Percentiles rank a stretch among this genome's conserved stretches.
Conservation (phyloP, 1,140 invertebrate species). For the Euwallacea fornicatus region DNA sequence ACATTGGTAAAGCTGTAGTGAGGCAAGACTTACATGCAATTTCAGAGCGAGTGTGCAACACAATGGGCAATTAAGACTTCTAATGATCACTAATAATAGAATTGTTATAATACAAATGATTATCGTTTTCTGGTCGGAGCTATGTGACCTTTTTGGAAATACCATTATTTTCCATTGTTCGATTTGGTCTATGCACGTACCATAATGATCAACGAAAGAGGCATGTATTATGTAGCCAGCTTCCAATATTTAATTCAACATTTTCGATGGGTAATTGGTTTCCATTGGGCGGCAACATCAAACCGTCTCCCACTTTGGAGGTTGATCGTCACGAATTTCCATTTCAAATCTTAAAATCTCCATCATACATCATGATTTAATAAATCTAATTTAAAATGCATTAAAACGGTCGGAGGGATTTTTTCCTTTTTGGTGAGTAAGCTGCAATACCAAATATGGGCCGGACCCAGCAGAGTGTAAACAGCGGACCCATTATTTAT, state of each 20-base stretch:
- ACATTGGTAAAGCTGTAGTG: too few species aligned
- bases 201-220: neutral
- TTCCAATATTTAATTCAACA: neutral
- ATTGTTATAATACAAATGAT: conserved; percentile 15
- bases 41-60: neutral
- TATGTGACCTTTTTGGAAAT: conserved; percentile 16
- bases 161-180: conserved; percentile 11
- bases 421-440: conserved; percentile 28
- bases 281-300: neutral
- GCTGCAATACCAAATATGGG: conserved; percentile 32
- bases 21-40: neutral
- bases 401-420: conserved; percentile 31
- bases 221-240: neutral
- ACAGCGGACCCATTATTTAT: conserved; percentile 30
- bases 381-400: conserved; percentile 39
- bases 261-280: neutral
- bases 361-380: conserved; percentile 29
- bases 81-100: conserved; percentile 16
- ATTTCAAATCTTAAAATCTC: conserved; percentile 35
- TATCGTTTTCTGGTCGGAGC: neutral
- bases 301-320: neutral
- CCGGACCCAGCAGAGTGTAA: conserved; percentile 28
- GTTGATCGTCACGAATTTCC: conserved; percentile 30
- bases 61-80: conserved; percentile 17
- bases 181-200: neutral